Conservation (phyloP, 2,797 vertebrate species). For the Vultur gryphus region DNA sequence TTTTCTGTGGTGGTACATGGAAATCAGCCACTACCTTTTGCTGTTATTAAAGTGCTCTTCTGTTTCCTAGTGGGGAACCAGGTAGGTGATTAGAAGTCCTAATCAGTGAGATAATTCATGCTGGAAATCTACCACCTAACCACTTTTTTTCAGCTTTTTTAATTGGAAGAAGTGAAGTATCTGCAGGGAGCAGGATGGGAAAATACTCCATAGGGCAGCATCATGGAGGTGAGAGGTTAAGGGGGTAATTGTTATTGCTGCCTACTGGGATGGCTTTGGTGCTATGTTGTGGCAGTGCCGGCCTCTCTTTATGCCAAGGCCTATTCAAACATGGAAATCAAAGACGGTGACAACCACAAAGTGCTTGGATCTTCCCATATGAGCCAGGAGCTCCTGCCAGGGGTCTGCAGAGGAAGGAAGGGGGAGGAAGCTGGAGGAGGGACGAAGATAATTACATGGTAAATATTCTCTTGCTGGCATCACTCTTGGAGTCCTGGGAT, state of each 20-base stretch:
- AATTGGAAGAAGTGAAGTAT: background rate
- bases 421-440: background rate
- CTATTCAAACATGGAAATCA: background rate
- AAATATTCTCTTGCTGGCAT: background rate
- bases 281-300: background rate
- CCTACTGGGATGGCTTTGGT: background rate
- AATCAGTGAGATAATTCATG: background rate
- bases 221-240: background rate
- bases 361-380: background rate
- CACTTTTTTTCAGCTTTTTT: background rate
- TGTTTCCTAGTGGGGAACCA: background rate
- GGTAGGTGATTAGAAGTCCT: background rate
- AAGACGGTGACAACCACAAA: background rate
- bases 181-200: background rate
- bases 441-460: background rate
- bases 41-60: background rate
- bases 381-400: background rate
- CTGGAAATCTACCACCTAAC: background rate
- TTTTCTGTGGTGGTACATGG: background rate
- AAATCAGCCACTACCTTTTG: background rate
- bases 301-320: background rate
- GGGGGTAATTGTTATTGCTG: background rate
- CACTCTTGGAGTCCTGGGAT: background rate
- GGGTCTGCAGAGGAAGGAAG: background rate
- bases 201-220: background rate